Evolutionary conservation across 2,113 vertebrate genomes (phyloP).

Genomic region (Xiphophorus couchianus): DNA sequence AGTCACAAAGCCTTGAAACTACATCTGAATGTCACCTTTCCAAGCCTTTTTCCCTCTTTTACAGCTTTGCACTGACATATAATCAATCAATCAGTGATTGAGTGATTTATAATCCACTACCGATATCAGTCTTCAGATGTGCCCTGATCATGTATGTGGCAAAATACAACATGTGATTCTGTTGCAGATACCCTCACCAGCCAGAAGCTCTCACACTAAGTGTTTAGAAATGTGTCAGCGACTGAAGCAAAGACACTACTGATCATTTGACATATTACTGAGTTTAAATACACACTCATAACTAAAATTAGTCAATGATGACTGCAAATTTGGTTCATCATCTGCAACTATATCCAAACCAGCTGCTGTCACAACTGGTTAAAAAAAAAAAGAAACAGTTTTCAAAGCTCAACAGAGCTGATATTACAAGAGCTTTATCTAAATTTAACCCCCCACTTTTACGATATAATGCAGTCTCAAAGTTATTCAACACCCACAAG

Average conservation of each 20-base stretch:
- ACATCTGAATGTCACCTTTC: conserved; percentile 26
- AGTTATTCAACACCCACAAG: neutral
- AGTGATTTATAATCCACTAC: conserved; percentile 51
- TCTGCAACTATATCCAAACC: neutral
- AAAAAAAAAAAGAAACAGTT: neutral
- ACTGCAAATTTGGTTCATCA: neutral
- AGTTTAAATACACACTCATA: neutral
- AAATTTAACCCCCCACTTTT: neutral
- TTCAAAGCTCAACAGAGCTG: neutral
- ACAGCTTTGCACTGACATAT: conserved; percentile 13
- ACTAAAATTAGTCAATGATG: neutral
- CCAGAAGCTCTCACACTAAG: neutral
- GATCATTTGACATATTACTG: neutral
- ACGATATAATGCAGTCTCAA: neutral
- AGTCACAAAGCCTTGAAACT: conserved; percentile 18
- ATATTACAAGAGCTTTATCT: neutral
- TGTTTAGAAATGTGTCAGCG: neutral
- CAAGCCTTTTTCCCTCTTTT: conserved; percentile 22
- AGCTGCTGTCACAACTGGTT: neutral
- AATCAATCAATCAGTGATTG: conserved; percentile 43
- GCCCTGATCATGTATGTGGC: neutral
- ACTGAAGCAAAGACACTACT: neutral
- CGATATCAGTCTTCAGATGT: neutral
- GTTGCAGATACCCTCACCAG: neutral
- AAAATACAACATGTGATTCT: neutral